phyloP scores from a whole-genome alignment of 1,140 invertebrate genomes.

The Mamestra configurata region DNA sequence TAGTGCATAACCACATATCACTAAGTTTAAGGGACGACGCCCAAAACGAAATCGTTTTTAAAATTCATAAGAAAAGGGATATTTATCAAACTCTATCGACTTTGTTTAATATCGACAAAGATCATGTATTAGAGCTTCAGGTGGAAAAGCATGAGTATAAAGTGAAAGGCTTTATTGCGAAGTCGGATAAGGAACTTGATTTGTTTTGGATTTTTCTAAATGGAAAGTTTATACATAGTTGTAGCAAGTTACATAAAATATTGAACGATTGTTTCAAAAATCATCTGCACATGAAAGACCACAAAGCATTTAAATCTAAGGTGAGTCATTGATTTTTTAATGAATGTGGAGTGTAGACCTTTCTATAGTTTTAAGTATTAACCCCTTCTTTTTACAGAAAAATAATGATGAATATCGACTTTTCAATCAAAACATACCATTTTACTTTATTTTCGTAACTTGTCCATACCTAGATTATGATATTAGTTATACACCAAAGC shows the following conservation, averaged over 20 bases:
- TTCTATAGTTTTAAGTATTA: no score
- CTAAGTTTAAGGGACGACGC: constrained; percentile 90
- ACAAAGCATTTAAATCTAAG: constrained; percentile 63
- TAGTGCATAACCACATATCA: constrained; percentile 89
- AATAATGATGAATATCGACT: constrained; percentile 60
- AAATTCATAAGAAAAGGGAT: constrained; percentile 88
- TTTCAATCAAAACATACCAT: constrained; percentile 79
- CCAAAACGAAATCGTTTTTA: constrained; percentile 88
- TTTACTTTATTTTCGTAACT: constrained; percentile 89
- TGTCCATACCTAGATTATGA: constrained; percentile 89
- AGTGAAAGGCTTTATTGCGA: constrained; percentile 88
- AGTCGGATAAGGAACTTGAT: constrained; percentile 79
- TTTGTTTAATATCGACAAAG: constrained; percentile 84
- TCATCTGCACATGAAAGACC: neutral
- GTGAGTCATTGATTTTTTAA: no score
- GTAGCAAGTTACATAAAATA: constrained; percentile 87
- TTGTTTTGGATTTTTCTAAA: constrained; percentile 91
- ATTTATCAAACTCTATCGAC: constrained; percentile 86
- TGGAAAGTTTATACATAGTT: constrained; percentile 87
- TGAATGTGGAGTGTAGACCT: no score
- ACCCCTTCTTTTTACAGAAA: constrained; percentile 58
- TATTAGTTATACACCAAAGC: constrained; percentile 86
- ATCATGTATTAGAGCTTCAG: constrained; percentile 85
- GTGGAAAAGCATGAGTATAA: constrained; percentile 86
- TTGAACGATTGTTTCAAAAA: constrained; percentile 82